Evolutionary conservation across 2,888 invertebrate species (phyloP).

Genomic region (Priocnemis perturbator): DNA sequence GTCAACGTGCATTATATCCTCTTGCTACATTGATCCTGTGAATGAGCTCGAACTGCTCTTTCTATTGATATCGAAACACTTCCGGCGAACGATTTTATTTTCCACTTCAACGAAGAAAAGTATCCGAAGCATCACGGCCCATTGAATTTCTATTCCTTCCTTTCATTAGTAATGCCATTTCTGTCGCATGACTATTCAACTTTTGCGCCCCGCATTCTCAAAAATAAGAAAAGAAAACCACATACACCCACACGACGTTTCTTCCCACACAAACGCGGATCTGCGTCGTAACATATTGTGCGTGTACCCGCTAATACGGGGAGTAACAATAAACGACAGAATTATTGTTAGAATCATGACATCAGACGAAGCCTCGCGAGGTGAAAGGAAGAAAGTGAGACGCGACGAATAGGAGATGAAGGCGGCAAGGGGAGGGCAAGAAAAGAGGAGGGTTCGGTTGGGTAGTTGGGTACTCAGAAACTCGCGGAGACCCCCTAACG

Average conservation of each 20-base stretch:
- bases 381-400: constrained; percentile 22
- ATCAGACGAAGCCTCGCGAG: too few relatives aligned
- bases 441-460: constrained; percentile 48
- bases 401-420: constrained; percentile 20
- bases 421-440: constrained; percentile 16
- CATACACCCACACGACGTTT: too few relatives aligned
- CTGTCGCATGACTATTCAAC: neutral
- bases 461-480: constrained; percentile 69
- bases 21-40: neutral
- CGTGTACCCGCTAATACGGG: constrained; percentile 12
- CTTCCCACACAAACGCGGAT: too few relatives aligned
- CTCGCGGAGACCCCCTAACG: constrained; percentile 64
- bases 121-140: too few relatives aligned
- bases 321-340: too few relatives aligned
- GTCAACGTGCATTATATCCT: too few relatives aligned
- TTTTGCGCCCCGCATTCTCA: too few relatives aligned
- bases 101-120: neutral
- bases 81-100: constrained; percentile 5
- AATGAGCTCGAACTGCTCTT: constrained; percentile 12
- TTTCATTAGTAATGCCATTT: too few relatives aligned
- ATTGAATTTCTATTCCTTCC: too few relatives aligned
- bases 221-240: too few relatives aligned
- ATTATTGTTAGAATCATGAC: too few relatives aligned
- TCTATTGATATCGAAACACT: constrained; percentile 14
- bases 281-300: too few relatives aligned